Evolutionary conservation across 1,140 invertebrate species (phyloP), one percentile per base, ranked within the genome.

Genomic region (Musca domestica): DNA sequence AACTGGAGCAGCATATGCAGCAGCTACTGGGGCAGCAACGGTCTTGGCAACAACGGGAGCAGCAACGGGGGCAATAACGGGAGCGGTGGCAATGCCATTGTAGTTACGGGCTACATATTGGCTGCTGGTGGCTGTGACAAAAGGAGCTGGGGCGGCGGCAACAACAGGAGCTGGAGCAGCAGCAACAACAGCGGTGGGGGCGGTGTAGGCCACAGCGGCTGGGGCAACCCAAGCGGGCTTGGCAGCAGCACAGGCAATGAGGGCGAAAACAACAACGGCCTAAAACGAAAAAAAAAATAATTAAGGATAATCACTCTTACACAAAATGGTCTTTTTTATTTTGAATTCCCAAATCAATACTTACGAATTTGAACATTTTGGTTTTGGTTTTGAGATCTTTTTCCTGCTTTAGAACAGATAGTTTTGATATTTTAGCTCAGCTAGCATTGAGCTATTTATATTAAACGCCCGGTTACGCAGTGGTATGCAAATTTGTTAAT

Each of bases 51-150:
- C 25, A 70, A 68, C 46, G 61, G 17, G 66, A 15, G 56, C 67
- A 22, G 67, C 34, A 17, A 64, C 67, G 10, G 74, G 54, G 30
- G 69, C 74, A 27, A 77, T 71, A 30, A 78, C 51, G 17, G 72
- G 80, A 7, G 78, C 77, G 34, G 72, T 51, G 20, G 81, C 77
- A 52, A 80, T 80, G 20, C 81, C 82, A 73, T 83, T 83, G 67
- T 76, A 82, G 48, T 84, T 83, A 51, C 83, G 78, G 64, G 82
- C 79, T 66, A 84, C 73, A 30, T 81, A 77, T 67, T 85, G 84
- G 61, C 81, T 84, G 67, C 83, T 84, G 65, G 74, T 75, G n/a
- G 84, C 82, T 3, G 83, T 82, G 14, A 84, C 78, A 25, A 83
- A 67, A 0, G 82, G 80, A 47, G 79, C 72, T 17, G 79, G 75